These are phyloP conservation scores for Semibalanus balanoides DNA, from an alignment of 1,140 invertebrate genomes.

Conservation along the genomic window DNA sequence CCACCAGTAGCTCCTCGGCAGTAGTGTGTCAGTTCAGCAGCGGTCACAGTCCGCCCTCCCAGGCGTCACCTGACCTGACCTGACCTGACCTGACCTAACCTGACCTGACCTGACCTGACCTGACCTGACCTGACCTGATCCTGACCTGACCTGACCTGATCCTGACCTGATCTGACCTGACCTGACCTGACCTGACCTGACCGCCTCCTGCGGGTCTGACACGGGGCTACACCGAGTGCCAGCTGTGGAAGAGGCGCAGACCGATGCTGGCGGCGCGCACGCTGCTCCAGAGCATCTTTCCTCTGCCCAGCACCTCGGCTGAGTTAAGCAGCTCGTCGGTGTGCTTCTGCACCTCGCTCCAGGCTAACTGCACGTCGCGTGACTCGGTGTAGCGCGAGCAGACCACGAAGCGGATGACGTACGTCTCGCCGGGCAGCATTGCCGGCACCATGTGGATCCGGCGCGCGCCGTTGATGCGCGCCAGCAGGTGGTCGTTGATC, in stretches of 20 bases:
- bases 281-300: conserved; percentile 1
- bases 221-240: conserved; percentile 4
- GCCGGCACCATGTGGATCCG: conserved; percentile 90
- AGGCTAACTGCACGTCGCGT: conserved; percentile 6
- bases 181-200: too few species aligned
- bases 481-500: conserved; percentile 63
- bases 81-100: too few species aligned
- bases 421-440: conserved; percentile 68
- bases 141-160: too few species aligned
- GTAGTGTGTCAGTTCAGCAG: too few species aligned
- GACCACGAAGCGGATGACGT: conserved; percentile 56
- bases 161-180: too few species aligned
- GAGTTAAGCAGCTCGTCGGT: neutral
- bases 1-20: too few species aligned
- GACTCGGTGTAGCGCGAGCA: conserved; percentile 66
- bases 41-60: too few species aligned
- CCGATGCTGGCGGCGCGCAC: conserved; percentile 1
- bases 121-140: too few species aligned
- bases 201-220: too few species aligned
- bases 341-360: conserved; percentile 5
- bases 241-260: neutral
- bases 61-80: too few species aligned
- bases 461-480: conserved; percentile 74
- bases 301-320: neutral
- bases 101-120: too few species aligned